Base-by-base conservation (phyloP, 30 jellyfish, hydroid and myxozoan species). In the Aurelia coerulea region DNA sequence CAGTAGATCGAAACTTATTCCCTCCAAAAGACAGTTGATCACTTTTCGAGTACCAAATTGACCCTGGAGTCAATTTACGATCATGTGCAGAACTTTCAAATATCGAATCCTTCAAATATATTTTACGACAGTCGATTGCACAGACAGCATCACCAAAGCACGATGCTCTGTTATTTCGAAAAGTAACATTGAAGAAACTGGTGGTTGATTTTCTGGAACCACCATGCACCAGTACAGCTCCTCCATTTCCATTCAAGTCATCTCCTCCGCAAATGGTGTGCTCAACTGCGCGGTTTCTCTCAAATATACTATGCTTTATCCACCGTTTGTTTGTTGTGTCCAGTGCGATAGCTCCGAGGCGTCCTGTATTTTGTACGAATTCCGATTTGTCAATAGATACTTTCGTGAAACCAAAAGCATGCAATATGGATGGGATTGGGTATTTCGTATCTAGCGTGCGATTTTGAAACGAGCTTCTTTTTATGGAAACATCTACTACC, bases 261-360 rank as follows among this genome's bases (percentile, higher is more conserved):
- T 0, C 35, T 5, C 70, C 70, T 17, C 70, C 70, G 70, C 70
- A 60, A 5, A 60, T 60, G 37, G 35, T 60, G 31, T 5, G 31
- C 35, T n/a, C 70, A 60, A 60, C 70, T 17, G 70, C 70, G 35
- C 35, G 70, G 70, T 60, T 60, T 12, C 70, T 37, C 13, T 60
- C 35, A 60, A 60, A 60, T 23, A 15, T 60, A 23, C 70, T 5
- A 60, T 60, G 35, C 35, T 60, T 60, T 3, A 60, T 17, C 35
- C 11, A n/a, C 2, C 31, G 31, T 60, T 7, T 10, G 10, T 11
- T 23, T 6, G 11, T 60, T 17, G 70, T 23, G 34, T 60, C 2
- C 32, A 60, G 35, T 17, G 35, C 31, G 10, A 60, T 60, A 17
- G 70, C 70, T 6, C 70, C 70, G 4, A 60, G 70, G 35, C 35